Base-by-base conservation (phyloP, 2,797 vertebrate genomes). In the Girardinus metallicus region DNA sequence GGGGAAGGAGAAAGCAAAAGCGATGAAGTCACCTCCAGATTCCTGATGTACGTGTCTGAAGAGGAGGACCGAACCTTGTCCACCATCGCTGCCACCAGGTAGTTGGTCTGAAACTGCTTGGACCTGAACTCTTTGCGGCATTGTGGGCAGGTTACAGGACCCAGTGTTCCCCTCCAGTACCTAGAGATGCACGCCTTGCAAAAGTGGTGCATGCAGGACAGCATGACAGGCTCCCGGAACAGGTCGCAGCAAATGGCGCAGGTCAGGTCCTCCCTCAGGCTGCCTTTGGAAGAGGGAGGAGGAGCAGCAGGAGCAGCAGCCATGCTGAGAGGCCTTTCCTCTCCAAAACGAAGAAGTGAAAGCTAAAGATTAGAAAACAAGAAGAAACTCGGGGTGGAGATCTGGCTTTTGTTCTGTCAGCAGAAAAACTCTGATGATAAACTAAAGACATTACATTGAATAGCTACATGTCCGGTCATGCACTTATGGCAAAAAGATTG, bases 191-290 rank as follows among this genome's bases (percentile, higher is more conserved):
- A 98, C 53, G 81, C 49, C 87, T 79, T 95, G 89, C 97, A 98
- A 91, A 97, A 98, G 91, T 97, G 97, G 89, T 98, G 97, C 97
- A 97, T 97, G 76, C 97, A 98, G 49, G 93, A 95, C 89, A 98
- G 83, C 97, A 98, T 97, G 85, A 98, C 96, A 0, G 97, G 97
- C 55, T 98, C 95, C 0, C 76, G 88, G 90, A 98, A 97, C 23
- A 98, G 93, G 75, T 98, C 97, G 13, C 83, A 97, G 94, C 97
- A 98, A 78, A 97, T 97, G 83, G 95, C 95, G 78, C 97, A 98
- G 0, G 97, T 98, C 91, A 98, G 92, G 88, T 98, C 97, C 86
- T 98, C 97, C 66, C 91, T 92, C 80, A 97, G 93, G 88, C 93
- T 96, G 70, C 53, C 78, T 79, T 84, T 94, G 87, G 86, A 62